Conservation (phyloP, 2,888 invertebrate species). For the Drosophila monieri region DNA sequence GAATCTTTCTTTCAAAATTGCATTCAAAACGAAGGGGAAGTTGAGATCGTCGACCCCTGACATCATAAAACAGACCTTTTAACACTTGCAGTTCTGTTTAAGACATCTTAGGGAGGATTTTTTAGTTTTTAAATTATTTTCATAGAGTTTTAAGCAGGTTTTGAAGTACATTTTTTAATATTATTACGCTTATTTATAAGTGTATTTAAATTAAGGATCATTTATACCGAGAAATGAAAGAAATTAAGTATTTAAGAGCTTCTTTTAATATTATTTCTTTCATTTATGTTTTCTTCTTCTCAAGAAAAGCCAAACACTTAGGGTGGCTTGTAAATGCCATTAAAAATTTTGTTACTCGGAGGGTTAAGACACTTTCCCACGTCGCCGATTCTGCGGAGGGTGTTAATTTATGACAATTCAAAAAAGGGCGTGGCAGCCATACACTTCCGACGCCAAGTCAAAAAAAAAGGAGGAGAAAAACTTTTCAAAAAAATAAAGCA, state of each 20-base stretch:
- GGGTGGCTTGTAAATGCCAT: slow-evolving; percentile 20
- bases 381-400: slow-evolving; percentile 11
- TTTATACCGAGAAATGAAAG: not conserved
- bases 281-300: not conserved
- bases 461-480: slow-evolving; percentile 4
- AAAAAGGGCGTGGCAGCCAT: slow-evolving; percentile 66
- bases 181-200: not conserved
- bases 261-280: not conserved
- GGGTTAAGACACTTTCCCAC: slow-evolving; percentile 29
- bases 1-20: slow-evolving; percentile 13
- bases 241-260: not conserved
- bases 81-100: not conserved
- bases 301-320: not conserved
- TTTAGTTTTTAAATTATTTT: not conserved
- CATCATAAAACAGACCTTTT: not conserved
- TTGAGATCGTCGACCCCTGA: slow-evolving; percentile 3
- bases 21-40: slow-evolving; percentile 13
- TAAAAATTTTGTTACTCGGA: slow-evolving; percentile 6
- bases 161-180: not conserved
- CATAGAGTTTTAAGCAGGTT: not conserved
- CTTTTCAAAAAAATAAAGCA: not conserved
- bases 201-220: not conserved
- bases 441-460: slow-evolving; percentile 17
- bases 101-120: not conserved
- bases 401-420: slow-evolving; percentile 68